Evolutionary conservation across 2,888 invertebrate genomes (phyloP).

Genomic region (Drosophila nr. perissopoda): DNA sequence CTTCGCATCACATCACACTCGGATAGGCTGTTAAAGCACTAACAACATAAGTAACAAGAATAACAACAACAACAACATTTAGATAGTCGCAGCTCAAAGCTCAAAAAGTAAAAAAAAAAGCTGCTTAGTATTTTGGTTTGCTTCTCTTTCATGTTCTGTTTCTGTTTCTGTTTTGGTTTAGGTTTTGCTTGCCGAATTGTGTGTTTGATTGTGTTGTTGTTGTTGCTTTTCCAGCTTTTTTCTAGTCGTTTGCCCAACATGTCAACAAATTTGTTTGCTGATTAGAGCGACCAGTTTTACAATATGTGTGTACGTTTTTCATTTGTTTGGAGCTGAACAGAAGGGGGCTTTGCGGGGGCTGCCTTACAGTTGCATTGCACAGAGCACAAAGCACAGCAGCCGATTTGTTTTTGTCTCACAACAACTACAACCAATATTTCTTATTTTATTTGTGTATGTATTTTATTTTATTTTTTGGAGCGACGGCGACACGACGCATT

Average conservation of each 20-base stretch:
- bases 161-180: conserved; percentile 22
- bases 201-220: conserved; percentile 13
- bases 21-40: conserved; percentile 16
- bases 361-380: conserved; percentile 39
- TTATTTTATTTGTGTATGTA: conserved; percentile 10
- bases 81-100: conserved; percentile 45
- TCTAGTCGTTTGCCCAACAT: conserved; percentile 47
- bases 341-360: conserved; percentile 15
- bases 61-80: conserved; percentile 29
- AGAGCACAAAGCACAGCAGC: conserved; percentile 42
- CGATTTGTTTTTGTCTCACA: conserved; percentile 20
- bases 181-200: conserved; percentile 14
- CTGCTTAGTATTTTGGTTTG: conserved; percentile 42
- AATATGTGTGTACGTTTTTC: conserved; percentile 7
- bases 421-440: conserved; percentile 56
- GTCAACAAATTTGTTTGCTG: conserved; percentile 68
- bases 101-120: conserved; percentile 30
- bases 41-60: conserved; percentile 10
- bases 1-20: background rate
- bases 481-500: conserved; percentile 67
- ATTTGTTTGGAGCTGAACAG: conserved; percentile 3
- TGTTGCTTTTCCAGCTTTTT: conserved; percentile 23
- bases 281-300: conserved; percentile 56
- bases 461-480: conserved; percentile 49
- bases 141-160: conserved; percentile 34